Base-by-base conservation (phyloP, 2,113 vertebrate genomes). In the Pogona vitticeps region DNA sequence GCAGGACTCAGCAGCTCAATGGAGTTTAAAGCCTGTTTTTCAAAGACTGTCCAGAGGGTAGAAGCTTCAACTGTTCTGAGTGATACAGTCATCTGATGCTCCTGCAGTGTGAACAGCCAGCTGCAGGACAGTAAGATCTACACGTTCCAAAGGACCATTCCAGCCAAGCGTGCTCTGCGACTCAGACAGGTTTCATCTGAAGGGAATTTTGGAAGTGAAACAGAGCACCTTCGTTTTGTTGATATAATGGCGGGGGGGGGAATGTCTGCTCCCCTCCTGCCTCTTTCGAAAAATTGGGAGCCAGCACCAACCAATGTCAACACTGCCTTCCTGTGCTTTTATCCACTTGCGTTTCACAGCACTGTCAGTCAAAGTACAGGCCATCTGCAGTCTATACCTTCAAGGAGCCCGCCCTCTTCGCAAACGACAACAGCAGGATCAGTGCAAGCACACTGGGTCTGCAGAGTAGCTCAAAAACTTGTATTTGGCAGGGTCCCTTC, bases 111-210 rank as follows among this genome's bases (percentile, higher is more conserved):
- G 61, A 33, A 72, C 52, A 83, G 81, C 52, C 75, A 52, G 52
- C 31, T 36, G 13, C 6, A 52, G n/a, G n/a, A 0, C 59, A 83
- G 70, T n/a, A 9, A 83, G 82, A 58, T 26, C 73, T 36, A 0
- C 0, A 31, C 12, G 42, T 36, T 72, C 10, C 0, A 0, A 63
- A 18, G 38, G 31, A 59, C 42, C 77, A 13, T 21, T 59, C 2
- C 56, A 8, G 42, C 26, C 75, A 77, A 80, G 40, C 10, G 59
- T 15, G 31, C 65, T 81, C 56, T 42, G 0, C 0, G 0, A 1
- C 3, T 84, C 46, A 3, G 0, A 5, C 71, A 87, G 15, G 9
- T 71, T 89, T 89, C 3, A 59, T 65, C 89, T 91, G 70, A 89
- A 84, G 21, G 52, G 84, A 2, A 0, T 1, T n/a, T 82, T 65